These are phyloP conservation scores for Eulimnadia texana DNA, from an alignment of 1,140 invertebrate genomes.

Conservation along the genomic window DNA sequence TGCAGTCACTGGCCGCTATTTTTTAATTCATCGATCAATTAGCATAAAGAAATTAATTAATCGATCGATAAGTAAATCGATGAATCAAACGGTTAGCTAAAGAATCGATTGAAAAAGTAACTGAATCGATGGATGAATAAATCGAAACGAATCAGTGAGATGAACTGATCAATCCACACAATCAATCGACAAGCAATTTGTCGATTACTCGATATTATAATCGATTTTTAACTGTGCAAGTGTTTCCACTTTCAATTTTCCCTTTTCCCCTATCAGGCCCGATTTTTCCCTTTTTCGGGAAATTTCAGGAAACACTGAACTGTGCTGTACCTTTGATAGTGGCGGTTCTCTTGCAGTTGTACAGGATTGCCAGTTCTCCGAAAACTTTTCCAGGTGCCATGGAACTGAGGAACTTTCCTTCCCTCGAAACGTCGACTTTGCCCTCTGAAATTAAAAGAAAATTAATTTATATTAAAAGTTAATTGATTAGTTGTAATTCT, in stretches of 20 bases:
- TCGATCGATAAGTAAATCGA: too few species aligned
- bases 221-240: too few species aligned
- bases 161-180: background rate
- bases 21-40: background rate
- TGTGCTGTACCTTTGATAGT: conserved; percentile 72
- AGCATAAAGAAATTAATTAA: too few species aligned
- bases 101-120: background rate
- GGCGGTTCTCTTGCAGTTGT: conserved; percentile 98
- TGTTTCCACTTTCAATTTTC: too few species aligned
- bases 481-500: too few species aligned
- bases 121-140: background rate
- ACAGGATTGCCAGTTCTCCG: conserved; percentile 95
- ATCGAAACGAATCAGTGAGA: background rate
- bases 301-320: too few species aligned
- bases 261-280: too few species aligned
- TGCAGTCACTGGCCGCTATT: conserved; percentile 76
- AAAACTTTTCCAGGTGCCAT: conserved; percentile 91
- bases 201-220: too few species aligned
- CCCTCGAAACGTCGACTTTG: conserved; percentile 88
- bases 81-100: too few species aligned
- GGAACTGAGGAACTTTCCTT: conserved; percentile 84
- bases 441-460: conserved; percentile 55
- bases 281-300: too few species aligned
- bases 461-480: too few species aligned
- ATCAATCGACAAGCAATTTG: background rate